A percentile compares a stretch with the other conserved stretches of the same genome.
Evolutionary conservation across 2,797 vertebrate genomes (phyloP).

Genomic region (Leptoclinus maculatus): DNA sequence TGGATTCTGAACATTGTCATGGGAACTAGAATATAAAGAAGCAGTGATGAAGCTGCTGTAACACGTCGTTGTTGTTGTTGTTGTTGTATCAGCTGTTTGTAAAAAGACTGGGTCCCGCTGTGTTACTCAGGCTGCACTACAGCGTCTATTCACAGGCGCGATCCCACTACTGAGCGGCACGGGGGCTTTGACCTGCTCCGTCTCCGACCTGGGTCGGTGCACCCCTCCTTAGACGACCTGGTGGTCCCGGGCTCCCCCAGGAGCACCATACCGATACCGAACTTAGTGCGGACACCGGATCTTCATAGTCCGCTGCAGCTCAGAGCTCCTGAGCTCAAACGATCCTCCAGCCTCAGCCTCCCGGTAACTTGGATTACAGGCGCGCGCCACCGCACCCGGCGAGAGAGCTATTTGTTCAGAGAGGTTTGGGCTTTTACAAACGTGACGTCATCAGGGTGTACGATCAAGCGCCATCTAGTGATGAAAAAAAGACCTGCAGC

Average conservation of each 20-base stretch:
- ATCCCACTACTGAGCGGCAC: slow-evolving; percentile 77
- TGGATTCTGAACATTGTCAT: too few relatives aligned
- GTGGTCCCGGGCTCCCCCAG: slow-evolving; percentile 72
- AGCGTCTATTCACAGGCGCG: slow-evolving; percentile 75
- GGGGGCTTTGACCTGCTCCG: slow-evolving; percentile 82
- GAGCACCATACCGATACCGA: slow-evolving; percentile 76
- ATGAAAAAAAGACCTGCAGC: too few relatives aligned
- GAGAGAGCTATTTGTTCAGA: too few relatives aligned
- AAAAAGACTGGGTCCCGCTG: too few relatives aligned
- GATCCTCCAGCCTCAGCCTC: slow-evolving; percentile 8
- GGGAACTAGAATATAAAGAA: too few relatives aligned
- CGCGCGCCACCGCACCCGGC: background rate
- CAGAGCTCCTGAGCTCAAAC: slow-evolving; percentile 7
- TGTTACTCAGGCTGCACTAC: slow-evolving; percentile 19
- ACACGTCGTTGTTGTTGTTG: too few relatives aligned
- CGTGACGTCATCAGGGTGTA: too few relatives aligned
- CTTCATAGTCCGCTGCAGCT: slow-evolving; percentile 15
- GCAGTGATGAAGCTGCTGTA: too few relatives aligned
- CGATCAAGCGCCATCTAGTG: too few relatives aligned
- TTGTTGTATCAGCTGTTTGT: too few relatives aligned
- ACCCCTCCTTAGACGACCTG: slow-evolving; percentile 76
- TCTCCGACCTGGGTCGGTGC: slow-evolving; percentile 78
- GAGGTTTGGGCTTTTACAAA: too few relatives aligned
- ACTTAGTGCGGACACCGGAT: slow-evolving; percentile 67
- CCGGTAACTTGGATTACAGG: slow-evolving; percentile 8